Percentiles rank a stretch among this genome's conserved stretches.
Conservation (phyloP, 1,140 invertebrate species). For the Atta colombica region DNA sequence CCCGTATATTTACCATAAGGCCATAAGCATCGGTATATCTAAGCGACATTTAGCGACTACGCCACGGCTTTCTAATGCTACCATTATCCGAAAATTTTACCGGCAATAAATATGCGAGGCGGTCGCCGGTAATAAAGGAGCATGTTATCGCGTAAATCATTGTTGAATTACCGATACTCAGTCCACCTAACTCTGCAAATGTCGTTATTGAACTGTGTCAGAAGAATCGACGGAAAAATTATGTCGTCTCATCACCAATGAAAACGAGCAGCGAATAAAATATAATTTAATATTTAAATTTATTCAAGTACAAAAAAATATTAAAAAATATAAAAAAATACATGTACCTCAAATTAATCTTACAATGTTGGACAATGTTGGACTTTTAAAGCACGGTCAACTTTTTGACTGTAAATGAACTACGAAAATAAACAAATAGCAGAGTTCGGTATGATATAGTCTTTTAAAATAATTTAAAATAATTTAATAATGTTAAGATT, state of each 20-base stretch:
- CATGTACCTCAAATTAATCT: background rate
- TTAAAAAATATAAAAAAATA: background rate
- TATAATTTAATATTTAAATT: background rate
- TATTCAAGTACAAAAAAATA: background rate
- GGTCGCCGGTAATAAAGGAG: conserved; percentile 45
- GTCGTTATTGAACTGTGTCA: conserved; percentile 1
- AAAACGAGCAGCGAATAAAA: background rate
- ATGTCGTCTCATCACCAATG: background rate
- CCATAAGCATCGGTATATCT: conserved; percentile 64
- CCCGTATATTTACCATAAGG: conserved; percentile 72
- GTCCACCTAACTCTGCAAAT: background rate
- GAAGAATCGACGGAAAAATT: background rate
- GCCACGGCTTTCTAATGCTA: conserved; percentile 54
- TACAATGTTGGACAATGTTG: no score
- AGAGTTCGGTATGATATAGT: no score
- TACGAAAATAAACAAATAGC: no score
- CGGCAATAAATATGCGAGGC: conserved; percentile 46
- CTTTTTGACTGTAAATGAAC: no score
- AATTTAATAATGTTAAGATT: no score
- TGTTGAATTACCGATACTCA: conserved; percentile 36
- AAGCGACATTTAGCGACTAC: conserved; percentile 63
- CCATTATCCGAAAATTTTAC: conserved; percentile 60
- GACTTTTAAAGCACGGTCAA: no score
- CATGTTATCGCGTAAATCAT: conserved; percentile 58
- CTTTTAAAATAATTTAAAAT: no score